Base-by-base conservation (phyloP, 37 sponge, comb jelly and placozoan genomes). In the Aplysina aerophoba region DNA sequence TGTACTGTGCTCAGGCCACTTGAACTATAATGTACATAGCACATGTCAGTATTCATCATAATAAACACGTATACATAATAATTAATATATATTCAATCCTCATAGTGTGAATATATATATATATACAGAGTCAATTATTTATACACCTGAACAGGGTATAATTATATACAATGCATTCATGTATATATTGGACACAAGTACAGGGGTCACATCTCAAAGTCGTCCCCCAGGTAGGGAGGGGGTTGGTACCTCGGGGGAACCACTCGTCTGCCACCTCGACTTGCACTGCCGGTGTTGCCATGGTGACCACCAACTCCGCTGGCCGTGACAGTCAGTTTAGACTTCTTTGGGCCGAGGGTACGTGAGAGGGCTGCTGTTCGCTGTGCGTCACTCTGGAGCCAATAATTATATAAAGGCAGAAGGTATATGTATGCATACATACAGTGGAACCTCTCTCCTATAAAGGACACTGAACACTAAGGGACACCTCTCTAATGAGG, bases 151-250 rank as follows among this genome's bases (percentile, higher is more conserved):
- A n/a, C n/a, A n/a, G n/a, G n/a, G n/a, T n/a, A n/a, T n/a, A n/a
- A n/a, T n/a, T 4, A 30, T 30, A 31, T 35, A 69, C 71, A 27
- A 69, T 35, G 34, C 71, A 4, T 30, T 30, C 71, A 27, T 35
- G 30, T 35, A 69, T 35, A 27, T 35, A 69, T 34, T 35, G 34
- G 35, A 69, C 71, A 69, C 71, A 69, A 54, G 40, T 25, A 54
- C 79, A 21, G n/a, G 13, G 25, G 53, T 78, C 79, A 78, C 53
- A 25, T n/a, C 38, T 55, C 79, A 40, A 78, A 78, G 79, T 54
- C 53, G 79, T 55, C 79, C 22, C 53, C 34, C 41, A 78, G 17
- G 71, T 17, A 17, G 1, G 27, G 17, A 1, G 71, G 71, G 4
- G 71, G 33, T 6, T 44, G 50, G 50, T 44, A 44, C 50, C 50